phyloP scores from a whole-genome alignment of 2,113 vertebrate genomes.

The Tragelaphus scriptus region DNA sequence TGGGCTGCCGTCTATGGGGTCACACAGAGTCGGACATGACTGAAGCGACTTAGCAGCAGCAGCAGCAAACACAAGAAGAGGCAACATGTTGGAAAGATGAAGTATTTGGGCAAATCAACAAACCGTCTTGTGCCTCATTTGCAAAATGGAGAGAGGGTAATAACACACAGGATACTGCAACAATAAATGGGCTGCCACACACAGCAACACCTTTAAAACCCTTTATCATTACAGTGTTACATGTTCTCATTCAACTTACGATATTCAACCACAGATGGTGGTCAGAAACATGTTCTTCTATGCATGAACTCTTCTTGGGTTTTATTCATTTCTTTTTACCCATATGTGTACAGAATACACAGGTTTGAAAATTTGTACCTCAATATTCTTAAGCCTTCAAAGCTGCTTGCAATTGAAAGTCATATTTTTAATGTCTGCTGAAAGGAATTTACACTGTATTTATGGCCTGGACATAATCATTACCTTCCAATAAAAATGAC shows the following conservation, averaged over 20 bases:
- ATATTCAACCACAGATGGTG: neutral
- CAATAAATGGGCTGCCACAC: neutral
- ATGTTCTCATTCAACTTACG: neutral
- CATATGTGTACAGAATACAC: neutral
- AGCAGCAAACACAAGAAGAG: neutral
- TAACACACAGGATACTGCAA: neutral
- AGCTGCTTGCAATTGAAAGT: conserved; percentile 45
- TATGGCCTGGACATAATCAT: conserved; percentile 60
- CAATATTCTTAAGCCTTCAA: neutral
- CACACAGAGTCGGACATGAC: too few relatives aligned
- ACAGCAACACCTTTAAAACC: neutral
- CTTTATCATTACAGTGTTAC: neutral
- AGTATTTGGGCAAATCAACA: neutral
- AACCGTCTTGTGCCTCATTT: neutral
- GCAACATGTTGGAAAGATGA: neutral
- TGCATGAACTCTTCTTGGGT: neutral
- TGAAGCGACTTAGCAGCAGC: too few relatives aligned
- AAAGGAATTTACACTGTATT: conserved; percentile 58
- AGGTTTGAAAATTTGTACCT: conserved; percentile 37
- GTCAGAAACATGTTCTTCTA: neutral
- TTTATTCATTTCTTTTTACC: neutral
- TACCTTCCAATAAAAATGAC: conserved; percentile 71
- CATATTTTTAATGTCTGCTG: conserved; percentile 56
- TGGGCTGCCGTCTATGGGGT: too few relatives aligned
- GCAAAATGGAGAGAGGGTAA: neutral